Evolutionary conservation across 1,140 invertebrate genomes (phyloP).

Genomic region (Apis cerana): DNA sequence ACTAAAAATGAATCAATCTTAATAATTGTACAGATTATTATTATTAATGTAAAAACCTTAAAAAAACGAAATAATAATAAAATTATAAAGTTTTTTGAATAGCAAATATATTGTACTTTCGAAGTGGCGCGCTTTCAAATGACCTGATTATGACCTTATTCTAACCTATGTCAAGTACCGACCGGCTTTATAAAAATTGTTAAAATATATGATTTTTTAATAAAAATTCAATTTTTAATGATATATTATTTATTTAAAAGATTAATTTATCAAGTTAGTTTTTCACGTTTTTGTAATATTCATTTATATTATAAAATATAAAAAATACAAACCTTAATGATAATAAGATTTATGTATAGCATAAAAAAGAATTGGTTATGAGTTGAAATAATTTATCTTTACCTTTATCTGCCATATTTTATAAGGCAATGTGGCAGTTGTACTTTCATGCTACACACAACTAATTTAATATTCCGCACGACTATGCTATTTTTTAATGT

Average conservation of each 20-base stretch:
- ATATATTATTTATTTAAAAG: not conserved
- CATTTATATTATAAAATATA: not conserved
- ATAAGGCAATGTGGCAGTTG: conserved; percentile 40
- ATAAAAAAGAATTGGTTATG: not conserved
- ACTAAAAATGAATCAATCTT: too few relatives aligned
- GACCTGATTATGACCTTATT: conserved; percentile 31
- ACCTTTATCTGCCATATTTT: conserved; percentile 65
- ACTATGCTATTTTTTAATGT: conserved; percentile 10
- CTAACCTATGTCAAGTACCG: conserved; percentile 31
- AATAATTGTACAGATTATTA: not conserved
- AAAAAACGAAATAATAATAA: not conserved
- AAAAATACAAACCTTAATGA: not conserved
- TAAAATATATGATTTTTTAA: not conserved
- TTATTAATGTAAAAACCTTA: not conserved
- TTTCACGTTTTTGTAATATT: too few relatives aligned
- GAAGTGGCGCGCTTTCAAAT: conserved; percentile 52
- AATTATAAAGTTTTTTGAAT: conserved; percentile 2
- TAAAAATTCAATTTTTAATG: too few relatives aligned
- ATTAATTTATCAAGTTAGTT: not conserved
- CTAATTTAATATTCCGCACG: conserved; percentile 44
- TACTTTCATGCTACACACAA: conserved; percentile 53
- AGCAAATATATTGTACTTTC: not conserved
- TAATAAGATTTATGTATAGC: not conserved
- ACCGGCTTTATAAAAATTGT: not conserved
- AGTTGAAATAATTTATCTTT: not conserved